These are phyloP conservation scores for Phalacrocorax brasilianus DNA, from an alignment of 2,113 vertebrate species.

Conservation along the genomic window DNA sequence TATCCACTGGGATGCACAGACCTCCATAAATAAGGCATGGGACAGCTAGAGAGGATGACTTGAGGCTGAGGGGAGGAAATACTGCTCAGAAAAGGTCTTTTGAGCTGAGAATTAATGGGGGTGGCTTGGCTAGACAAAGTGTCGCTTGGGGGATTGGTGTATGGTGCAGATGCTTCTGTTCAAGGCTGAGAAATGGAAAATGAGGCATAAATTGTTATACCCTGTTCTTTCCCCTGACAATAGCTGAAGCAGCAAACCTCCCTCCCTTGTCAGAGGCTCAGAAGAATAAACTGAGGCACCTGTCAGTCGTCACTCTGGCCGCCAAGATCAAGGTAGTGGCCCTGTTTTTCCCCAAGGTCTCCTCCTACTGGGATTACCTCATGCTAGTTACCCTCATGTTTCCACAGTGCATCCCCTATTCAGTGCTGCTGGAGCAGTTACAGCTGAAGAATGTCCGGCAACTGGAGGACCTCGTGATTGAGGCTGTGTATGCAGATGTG, in stretches of 20 bases:
- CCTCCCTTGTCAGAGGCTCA: constrained; percentile 92
- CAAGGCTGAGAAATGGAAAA: neutral
- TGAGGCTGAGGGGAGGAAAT: neutral
- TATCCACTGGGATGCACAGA: neutral
- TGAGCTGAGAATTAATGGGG: neutral
- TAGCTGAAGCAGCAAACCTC: constrained; percentile 82
- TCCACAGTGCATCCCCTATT: constrained; percentile 79
- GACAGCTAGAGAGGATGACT: neutral
- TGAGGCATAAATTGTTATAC: neutral
- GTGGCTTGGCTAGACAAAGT: neutral
- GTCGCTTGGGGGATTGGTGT: neutral
- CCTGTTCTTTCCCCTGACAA: neutral
- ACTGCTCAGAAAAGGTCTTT: neutral
- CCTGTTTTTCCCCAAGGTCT: neutral
- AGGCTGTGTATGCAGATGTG: constrained; percentile 79
- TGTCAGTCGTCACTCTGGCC: constrained; percentile 94
- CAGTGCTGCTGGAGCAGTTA: constrained; percentile 76
- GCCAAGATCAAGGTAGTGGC: constrained; percentile 91
- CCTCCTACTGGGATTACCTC: neutral
- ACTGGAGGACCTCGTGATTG: constrained; percentile 80
- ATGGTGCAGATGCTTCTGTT: neutral
- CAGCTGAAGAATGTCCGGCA: constrained; percentile 78
- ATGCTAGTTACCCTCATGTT: neutral
- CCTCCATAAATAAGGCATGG: accelerated
- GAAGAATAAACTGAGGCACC: constrained; percentile 94